Conservation (phyloP, 2,797 vertebrate genomes). For the Scleropages formosus region DNA sequence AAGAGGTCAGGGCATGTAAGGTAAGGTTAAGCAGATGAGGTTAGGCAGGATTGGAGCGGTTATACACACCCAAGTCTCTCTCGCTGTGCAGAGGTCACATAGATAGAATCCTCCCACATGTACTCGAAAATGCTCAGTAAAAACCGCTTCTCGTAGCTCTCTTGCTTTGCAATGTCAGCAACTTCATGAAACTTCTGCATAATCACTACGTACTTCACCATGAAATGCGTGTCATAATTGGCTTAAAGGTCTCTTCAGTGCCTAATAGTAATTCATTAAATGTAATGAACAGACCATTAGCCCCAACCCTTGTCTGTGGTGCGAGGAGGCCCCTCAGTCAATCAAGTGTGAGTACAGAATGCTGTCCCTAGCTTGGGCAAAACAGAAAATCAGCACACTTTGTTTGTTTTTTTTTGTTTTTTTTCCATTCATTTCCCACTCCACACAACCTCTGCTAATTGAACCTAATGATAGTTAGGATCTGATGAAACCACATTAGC, state of each 20-base stretch:
- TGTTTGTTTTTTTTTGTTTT: not conserved
- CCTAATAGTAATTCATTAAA: not conserved
- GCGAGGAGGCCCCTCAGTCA: not conserved
- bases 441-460: not conserved
- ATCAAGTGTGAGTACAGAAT: not conserved
- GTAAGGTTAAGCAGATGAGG: too few species aligned
- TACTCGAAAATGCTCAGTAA: not conserved
- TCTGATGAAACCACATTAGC: not conserved
- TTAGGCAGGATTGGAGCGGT: too few species aligned
- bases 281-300: not conserved
- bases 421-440: too few species aligned
- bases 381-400: not conserved
- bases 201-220: not conserved
- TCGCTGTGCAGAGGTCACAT: not conserved
- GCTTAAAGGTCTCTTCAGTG: not conserved
- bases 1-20: too few species aligned
- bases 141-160: not conserved
- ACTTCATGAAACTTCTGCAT: not conserved
- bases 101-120: not conserved
- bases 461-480: not conserved
- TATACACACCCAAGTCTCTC: not conserved
- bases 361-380: not conserved
- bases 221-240: not conserved
- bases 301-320: not conserved
- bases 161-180: not conserved